Percentiles rank a stretch among this genome's conserved stretches.
Evolutionary conservation across 2,113 vertebrate species (phyloP).

Genomic region (Nannobrachium achirus): DNA sequence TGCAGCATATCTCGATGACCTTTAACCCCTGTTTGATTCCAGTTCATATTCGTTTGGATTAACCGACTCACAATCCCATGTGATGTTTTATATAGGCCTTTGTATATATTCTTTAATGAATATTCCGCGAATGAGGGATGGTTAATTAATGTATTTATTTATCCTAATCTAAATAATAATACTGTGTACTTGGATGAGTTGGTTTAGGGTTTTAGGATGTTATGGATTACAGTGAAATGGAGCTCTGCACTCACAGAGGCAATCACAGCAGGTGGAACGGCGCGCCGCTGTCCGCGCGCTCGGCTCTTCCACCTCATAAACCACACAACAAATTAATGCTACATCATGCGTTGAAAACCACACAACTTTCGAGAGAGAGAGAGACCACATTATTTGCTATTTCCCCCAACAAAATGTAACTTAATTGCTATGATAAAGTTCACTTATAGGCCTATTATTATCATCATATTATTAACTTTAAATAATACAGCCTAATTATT

Average conservation of each 20-base stretch:
- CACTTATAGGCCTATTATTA: neutral
- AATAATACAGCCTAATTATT: too few species aligned
- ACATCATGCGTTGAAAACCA: neutral
- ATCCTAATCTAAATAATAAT: too few species aligned
- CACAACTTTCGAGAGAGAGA: too few species aligned
- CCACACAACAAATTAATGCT: neutral
- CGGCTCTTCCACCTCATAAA: neutral
- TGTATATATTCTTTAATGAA: too few species aligned
- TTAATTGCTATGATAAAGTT: neutral
- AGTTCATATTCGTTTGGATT: neutral
- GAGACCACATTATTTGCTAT: too few species aligned
- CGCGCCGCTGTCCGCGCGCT: neutral
- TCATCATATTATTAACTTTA: neutral
- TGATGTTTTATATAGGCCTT: neutral
- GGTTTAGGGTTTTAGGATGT: too few species aligned
- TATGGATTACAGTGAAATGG: neutral
- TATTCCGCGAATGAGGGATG: too few species aligned
- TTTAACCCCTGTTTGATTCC: conserved; percentile 16
- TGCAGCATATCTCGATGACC: conserved; percentile 12
- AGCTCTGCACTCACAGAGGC: neutral
- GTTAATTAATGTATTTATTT: too few species aligned
- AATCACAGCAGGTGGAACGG: neutral
- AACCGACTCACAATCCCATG: neutral
- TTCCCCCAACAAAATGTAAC: too few species aligned
- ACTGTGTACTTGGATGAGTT: too few species aligned